Conservation (phyloP, 2,797 vertebrate species). For the Chromobotia macracanthus region DNA sequence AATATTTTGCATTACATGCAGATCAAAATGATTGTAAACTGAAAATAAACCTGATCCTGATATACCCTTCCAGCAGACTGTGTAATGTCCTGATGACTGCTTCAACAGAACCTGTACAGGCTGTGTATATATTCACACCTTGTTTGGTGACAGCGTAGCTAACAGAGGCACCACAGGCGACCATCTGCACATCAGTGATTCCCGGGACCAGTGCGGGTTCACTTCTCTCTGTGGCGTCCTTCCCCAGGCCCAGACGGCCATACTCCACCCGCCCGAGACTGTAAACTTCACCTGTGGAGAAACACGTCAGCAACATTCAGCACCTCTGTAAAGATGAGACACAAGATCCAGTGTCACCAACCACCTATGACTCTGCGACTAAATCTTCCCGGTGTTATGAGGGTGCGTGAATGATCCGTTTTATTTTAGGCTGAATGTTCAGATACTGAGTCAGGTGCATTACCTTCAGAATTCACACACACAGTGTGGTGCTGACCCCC, state of each 20-base stretch:
- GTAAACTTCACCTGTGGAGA: slow-evolving; percentile 85
- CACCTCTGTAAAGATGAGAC: background rate
- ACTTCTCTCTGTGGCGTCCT: slow-evolving; percentile 81
- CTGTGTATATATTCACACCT: slow-evolving; percentile 74
- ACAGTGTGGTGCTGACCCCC: slow-evolving; percentile 95
- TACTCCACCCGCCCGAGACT: slow-evolving; percentile 93
- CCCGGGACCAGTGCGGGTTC: slow-evolving; percentile 81
- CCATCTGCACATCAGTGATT: slow-evolving; percentile 74
- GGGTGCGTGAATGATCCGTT: too few relatives aligned
- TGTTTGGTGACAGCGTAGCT: slow-evolving; percentile 90
- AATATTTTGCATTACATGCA: too few relatives aligned
- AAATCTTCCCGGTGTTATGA: too few relatives aligned
- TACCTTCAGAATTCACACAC: slow-evolving; percentile 92
- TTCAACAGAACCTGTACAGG: background rate
- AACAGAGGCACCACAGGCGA: slow-evolving; percentile 90
- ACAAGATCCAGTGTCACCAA: background rate
- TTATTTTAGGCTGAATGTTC: too few relatives aligned
- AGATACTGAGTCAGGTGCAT: slow-evolving; percentile 27
- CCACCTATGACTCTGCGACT: background rate
- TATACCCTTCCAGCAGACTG: too few relatives aligned
- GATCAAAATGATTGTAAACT: too few relatives aligned
- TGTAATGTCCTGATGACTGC: too few relatives aligned
- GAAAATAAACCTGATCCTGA: too few relatives aligned
- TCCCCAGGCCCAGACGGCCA: slow-evolving; percentile 89
- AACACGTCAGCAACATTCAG: background rate